Base-by-base conservation (phyloP, 2,113 vertebrate species). In the Dendrocopos noguchii region DNA sequence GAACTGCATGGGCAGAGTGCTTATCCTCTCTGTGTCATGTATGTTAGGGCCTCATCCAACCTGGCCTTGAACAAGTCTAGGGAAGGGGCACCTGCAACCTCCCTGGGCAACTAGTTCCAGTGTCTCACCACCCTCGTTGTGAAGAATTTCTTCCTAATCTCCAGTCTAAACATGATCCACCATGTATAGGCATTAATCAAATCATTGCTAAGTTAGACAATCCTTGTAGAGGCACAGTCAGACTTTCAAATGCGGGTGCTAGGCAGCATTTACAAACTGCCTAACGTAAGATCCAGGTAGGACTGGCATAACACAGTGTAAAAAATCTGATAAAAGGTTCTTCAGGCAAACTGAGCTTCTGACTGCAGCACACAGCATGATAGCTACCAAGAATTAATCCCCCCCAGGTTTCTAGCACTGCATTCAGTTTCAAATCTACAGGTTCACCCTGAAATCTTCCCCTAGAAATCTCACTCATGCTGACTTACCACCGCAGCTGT, bases 401-500 rank as follows among this genome's bases (percentile, higher is more conserved):
- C 47, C 42, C 27, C 67, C 60, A 64, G n/a, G 17, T 2, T 47
- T 64, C 56, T 47, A 60, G 42, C 46, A n/a, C 3, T 20, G 53
- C 15, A 24, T 6, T 68, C 31, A 72, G 42, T 60, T 90, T 64
- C 36, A 88, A 63, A 75, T 24, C 18, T 33, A 13, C 57, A 81
- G 24, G 14, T 83, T 91, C 19, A 7, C 53, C 8, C 50, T 14
- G 47, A 25, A 0, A 63, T 74, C 64, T 63, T 82, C 46, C 79
- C 92, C 65, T 31, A 12, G 34, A 53, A 91, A 55, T 33, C 10
- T 4, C 13, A 6, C 28, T 44, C 56, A n/a, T 29, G 34, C 87
- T 78, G 24, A 97, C 98, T 98, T 95, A 98, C 98, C 97, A 98
- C 73, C 77, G 97, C 86, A 63, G 97, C 97, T 55, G 92, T 96